phyloP scores from a whole-genome alignment of 2,113 vertebrate genomes.

The Tetraodon nigroviridis region DNA sequence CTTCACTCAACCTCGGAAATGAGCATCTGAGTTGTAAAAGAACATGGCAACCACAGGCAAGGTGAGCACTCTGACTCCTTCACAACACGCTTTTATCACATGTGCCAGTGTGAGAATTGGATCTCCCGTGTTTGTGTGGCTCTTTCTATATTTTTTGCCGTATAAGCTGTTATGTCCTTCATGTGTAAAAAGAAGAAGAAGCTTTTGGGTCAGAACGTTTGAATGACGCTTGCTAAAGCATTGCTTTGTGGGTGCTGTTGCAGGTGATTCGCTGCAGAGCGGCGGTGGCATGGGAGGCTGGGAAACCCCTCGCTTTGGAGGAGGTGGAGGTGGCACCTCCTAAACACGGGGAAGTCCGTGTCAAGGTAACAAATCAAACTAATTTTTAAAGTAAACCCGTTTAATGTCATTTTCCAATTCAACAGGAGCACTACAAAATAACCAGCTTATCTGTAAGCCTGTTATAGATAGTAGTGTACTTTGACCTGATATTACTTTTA shows the following conservation, averaged over 20 bases:
- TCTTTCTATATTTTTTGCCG: too few species aligned
- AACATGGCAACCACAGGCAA: conserved; percentile 59
- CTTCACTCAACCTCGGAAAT: not conserved
- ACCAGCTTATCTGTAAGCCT: too few species aligned
- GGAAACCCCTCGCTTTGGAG: conserved; percentile 68
- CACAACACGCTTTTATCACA: not conserved
- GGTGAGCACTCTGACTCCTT: conserved; percentile 38
- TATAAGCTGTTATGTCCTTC: too few species aligned
- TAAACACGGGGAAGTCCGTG: conserved; percentile 67
- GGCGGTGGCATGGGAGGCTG: conserved; percentile 75
- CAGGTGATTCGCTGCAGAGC: conserved; percentile 77
- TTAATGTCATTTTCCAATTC: not conserved
- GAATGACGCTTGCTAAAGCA: not conserved
- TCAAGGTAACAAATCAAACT: conserved; percentile 63
- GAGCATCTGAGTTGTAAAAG: not conserved
- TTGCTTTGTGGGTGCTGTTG: not conserved
- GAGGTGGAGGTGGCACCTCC: conserved; percentile 77
- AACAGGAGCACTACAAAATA: too few species aligned
- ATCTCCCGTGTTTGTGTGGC: conserved; percentile 1
- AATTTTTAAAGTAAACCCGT: not conserved
- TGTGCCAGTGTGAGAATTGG: too few species aligned
- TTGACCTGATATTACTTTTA: too few species aligned
- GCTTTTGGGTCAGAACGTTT: too few species aligned
- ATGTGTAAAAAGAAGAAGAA: too few species aligned
- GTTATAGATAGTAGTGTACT: too few species aligned